A percentile compares a stretch with the other conserved stretches of the same genome.
phyloP scores from a whole-genome alignment of 2,797 vertebrate species.

The Galaxias olidus region DNA sequence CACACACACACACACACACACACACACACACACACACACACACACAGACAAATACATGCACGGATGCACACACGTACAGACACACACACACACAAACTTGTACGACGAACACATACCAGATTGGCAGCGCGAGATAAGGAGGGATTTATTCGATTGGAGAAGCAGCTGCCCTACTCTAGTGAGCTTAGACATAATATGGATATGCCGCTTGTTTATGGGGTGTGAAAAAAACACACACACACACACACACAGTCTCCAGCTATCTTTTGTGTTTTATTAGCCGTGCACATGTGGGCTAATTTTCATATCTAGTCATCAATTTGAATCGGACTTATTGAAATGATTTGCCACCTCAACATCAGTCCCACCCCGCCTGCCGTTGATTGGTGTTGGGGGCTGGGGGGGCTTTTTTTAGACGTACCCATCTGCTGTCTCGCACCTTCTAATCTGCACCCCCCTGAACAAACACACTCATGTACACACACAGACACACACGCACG shows the following conservation, averaged over 20 bases:
- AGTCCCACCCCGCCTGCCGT: constrained; percentile 46
- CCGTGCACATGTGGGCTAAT: constrained; percentile 16
- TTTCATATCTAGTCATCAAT: constrained; percentile 44
- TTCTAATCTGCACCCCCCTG: constrained; percentile 70
- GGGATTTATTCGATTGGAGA: constrained; percentile 43
- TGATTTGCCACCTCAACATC: constrained; percentile 58
- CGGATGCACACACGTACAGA: not conserved
- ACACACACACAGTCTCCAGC: too few relatives aligned
- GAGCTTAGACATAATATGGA: too few relatives aligned
- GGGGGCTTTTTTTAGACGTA: constrained; percentile 74
- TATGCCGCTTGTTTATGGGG: too few relatives aligned
- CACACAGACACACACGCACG: constrained; percentile 32
- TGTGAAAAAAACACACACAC: too few relatives aligned
- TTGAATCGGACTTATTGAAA: constrained; percentile 60
- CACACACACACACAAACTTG: constrained; percentile 40
- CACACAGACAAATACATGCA: constrained; percentile 47
- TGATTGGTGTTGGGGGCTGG: constrained; percentile 67
- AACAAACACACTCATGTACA: constrained; percentile 20
- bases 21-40: not conserved
- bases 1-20: constrained; percentile 13
- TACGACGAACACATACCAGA: too few relatives aligned
- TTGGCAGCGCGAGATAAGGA: constrained; percentile 57
- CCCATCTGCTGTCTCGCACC: constrained; percentile 84
- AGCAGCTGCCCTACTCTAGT: constrained; percentile 39
- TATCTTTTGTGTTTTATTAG: constrained; percentile 6